Evolutionary conservation across 2,113 vertebrate species (phyloP).

Genomic region (Turdus rufiventris): DNA sequence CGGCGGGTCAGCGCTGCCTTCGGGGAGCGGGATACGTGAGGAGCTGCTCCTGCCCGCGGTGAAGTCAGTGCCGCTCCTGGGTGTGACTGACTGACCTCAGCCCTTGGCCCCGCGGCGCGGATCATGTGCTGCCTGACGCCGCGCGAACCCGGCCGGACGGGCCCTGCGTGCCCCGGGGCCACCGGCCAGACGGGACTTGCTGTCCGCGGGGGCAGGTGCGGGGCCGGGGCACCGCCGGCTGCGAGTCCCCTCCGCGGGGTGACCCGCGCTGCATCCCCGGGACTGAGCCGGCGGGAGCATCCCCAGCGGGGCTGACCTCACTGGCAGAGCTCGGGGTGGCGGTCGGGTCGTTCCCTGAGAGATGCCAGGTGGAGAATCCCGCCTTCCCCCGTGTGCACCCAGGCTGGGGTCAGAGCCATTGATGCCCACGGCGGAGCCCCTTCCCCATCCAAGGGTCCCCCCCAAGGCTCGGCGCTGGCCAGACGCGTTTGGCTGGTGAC

Average conservation of each 20-base stretch:
- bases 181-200: not conserved
- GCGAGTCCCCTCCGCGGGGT: not conserved
- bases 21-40: conserved; percentile 50
- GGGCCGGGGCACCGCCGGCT: not conserved
- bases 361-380: not conserved
- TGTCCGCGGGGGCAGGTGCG: not conserved
- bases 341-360: fast-evolving
- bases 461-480: fast-evolving
- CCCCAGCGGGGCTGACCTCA: fast-evolving
- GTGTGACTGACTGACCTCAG: conserved; percentile 60
- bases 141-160: conserved; percentile 2
- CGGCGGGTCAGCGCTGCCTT: conserved; percentile 32
- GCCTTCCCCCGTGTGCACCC: fast-evolving
- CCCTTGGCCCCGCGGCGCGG: conserved; percentile 44
- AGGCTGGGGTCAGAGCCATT: fast-evolving
- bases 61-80: conserved; percentile 61
- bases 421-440: not conserved
- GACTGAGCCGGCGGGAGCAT: fast-evolving
- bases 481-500: fast-evolving
- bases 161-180: conserved; percentile 28
- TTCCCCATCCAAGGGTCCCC: fast-evolving
- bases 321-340: fast-evolving
- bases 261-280: not conserved
- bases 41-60: conserved; percentile 45
- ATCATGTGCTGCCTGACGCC: conserved; percentile 52